A percentile compares a stretch with the other conserved stretches of the same genome.
Evolutionary conservation across 1,140 invertebrate species (phyloP).

Genomic region (Notospermus geniculatus): DNA sequence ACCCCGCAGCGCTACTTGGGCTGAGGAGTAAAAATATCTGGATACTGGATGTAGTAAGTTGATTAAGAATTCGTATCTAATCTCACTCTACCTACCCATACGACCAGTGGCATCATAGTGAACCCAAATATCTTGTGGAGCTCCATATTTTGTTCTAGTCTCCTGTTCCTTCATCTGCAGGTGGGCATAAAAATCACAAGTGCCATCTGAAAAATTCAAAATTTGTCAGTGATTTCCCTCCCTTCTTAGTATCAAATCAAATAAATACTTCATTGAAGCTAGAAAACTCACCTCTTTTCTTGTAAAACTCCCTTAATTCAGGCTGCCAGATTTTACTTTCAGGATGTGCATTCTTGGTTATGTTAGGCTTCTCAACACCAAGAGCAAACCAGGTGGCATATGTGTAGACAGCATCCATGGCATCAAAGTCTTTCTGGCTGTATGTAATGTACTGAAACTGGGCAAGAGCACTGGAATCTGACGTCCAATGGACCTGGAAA

Average conservation of each 20-base stretch:
- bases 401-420: conserved; percentile 22
- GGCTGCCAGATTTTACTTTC: conserved; percentile 32
- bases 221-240: background rate
- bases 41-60: no score
- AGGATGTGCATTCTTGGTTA: conserved; percentile 31
- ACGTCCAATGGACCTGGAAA: conserved; percentile 30
- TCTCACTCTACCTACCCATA: no score
- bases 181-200: conserved; percentile 1
- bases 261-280: no score
- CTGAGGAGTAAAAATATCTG: no score
- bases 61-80: no score
- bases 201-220: background rate
- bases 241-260: no score
- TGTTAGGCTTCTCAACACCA: conserved; percentile 41
- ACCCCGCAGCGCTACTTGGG: no score
- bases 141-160: conserved; percentile 3
- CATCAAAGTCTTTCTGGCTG: conserved; percentile 37
- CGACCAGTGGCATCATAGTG: background rate
- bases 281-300: conserved; percentile 19
- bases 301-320: conserved; percentile 22
- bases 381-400: conserved; percentile 29
- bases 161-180: background rate
- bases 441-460: conserved; percentile 37
- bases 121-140: conserved; percentile 7
- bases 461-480: conserved; percentile 26